These are phyloP conservation scores for Aradus depressus DNA, from an alignment of 2,888 invertebrate species.

Conservation along the genomic window DNA sequence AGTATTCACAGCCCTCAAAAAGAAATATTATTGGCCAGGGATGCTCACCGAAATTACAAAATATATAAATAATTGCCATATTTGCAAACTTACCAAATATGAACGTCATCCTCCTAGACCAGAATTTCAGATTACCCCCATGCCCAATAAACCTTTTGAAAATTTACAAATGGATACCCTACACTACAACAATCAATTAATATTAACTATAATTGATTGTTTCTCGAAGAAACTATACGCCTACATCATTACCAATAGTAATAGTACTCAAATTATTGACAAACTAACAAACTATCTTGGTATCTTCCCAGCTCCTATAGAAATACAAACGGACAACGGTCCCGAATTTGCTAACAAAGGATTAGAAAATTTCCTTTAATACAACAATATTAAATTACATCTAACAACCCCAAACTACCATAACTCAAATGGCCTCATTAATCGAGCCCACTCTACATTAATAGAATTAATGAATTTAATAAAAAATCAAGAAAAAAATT, in stretches of 20 bases:
- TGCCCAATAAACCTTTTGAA: neutral
- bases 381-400: constrained; percentile 1
- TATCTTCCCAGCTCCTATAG: neutral
- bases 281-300: no score
- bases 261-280: no score
- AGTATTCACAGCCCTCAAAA: neutral
- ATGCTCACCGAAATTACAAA: neutral
- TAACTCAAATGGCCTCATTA: constrained; percentile 6
- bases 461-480: constrained; percentile 5
- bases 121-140: neutral
- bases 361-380: neutral
- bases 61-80: neutral
- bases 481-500: neutral
- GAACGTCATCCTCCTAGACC: neutral
- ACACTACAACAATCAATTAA: no score
- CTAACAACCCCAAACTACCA: constrained; percentile 3
- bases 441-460: constrained; percentile 7
- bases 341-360: constrained; percentile 7
- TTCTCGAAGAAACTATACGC: neutral
- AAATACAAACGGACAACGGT: constrained; percentile 2
- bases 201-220: no score
- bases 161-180: neutral
- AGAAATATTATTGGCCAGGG: neutral
- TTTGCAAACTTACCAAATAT: neutral
- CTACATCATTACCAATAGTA: neutral